These are phyloP conservation scores for Opisthocomus hoazin DNA, from an alignment of 2,113 vertebrate species.

Conservation along the genomic window DNA sequence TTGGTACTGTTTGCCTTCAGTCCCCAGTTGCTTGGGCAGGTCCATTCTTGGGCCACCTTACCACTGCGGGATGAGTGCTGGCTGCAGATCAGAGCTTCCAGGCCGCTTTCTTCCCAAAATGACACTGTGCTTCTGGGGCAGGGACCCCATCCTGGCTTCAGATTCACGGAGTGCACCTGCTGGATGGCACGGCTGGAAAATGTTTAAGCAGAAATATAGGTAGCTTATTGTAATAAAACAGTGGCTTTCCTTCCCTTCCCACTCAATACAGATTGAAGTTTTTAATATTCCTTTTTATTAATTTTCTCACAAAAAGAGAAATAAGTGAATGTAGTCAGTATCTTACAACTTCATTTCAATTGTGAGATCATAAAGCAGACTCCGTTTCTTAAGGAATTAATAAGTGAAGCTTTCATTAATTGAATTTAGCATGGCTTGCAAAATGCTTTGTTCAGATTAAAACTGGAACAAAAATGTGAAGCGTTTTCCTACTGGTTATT, in stretches of 20 bases:
- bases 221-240: background rate
- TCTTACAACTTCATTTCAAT: background rate
- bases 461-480: background rate
- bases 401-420: background rate
- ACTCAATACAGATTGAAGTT: background rate
- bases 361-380: background rate
- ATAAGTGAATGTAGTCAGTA: background rate
- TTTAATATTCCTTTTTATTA: background rate
- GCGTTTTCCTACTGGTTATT: background rate
- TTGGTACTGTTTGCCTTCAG: background rate
- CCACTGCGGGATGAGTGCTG: background rate
- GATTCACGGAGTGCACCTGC: background rate
- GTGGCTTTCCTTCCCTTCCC: background rate
- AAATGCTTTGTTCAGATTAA: background rate
- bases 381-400: conserved; percentile 20
- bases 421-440: background rate
- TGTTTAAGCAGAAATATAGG: background rate
- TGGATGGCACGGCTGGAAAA: background rate
- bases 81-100: background rate
- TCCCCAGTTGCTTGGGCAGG: background rate
- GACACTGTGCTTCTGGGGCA: background rate
- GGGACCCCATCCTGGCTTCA: background rate
- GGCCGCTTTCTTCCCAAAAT: background rate
- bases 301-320: conserved; percentile 1
- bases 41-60: background rate